A percentile compares a stretch with the other conserved stretches of the same genome.
Evolutionary conservation across 1,140 invertebrate species (phyloP).

Genomic region (Glomeris maerens): DNA sequence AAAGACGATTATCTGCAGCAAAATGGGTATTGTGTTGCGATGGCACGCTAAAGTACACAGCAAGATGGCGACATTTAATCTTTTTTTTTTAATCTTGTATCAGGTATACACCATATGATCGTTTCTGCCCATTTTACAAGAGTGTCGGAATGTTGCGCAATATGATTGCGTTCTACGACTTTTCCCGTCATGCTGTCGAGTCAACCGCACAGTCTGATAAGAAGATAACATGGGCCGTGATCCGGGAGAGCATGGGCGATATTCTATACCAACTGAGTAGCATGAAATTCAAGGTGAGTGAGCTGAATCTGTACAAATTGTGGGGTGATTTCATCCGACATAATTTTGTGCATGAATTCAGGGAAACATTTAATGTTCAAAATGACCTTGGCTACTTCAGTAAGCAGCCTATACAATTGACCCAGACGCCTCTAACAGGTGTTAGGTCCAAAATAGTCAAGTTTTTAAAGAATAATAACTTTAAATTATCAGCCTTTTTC

Average conservation of each 20-base stretch:
- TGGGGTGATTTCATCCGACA: too few relatives aligned
- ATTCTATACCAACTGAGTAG: slow-evolving; percentile 94
- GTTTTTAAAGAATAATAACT: too few relatives aligned
- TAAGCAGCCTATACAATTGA: too few relatives aligned
- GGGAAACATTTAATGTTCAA: too few relatives aligned
- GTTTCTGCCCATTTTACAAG: slow-evolving; percentile 99
- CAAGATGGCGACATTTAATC: background rate
- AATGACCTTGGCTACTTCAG: too few relatives aligned
- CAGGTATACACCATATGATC: slow-evolving; percentile 88
- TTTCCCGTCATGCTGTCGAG: slow-evolving; percentile 93
- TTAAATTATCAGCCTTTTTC: too few relatives aligned
- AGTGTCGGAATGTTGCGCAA: slow-evolving; percentile 97
- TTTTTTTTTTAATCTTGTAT: slow-evolving; percentile 14
- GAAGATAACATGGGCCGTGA: slow-evolving; percentile 97
- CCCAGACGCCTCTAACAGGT: too few relatives aligned
- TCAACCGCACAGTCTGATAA: slow-evolving; percentile 96
- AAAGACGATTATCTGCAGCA: slow-evolving; percentile 99
- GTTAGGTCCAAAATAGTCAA: too few relatives aligned
- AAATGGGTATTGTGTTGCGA: slow-evolving; percentile 49
- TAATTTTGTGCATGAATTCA: too few relatives aligned
- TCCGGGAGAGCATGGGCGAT: slow-evolving; percentile 89
- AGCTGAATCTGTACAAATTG: background rate
- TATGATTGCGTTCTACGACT: slow-evolving; percentile 97
- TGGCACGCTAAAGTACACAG: background rate
- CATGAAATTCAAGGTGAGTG: slow-evolving; percentile 95